Conservation (phyloP, 2,113 vertebrate genomes). For the Phrynocephalus versicolor region DNA sequence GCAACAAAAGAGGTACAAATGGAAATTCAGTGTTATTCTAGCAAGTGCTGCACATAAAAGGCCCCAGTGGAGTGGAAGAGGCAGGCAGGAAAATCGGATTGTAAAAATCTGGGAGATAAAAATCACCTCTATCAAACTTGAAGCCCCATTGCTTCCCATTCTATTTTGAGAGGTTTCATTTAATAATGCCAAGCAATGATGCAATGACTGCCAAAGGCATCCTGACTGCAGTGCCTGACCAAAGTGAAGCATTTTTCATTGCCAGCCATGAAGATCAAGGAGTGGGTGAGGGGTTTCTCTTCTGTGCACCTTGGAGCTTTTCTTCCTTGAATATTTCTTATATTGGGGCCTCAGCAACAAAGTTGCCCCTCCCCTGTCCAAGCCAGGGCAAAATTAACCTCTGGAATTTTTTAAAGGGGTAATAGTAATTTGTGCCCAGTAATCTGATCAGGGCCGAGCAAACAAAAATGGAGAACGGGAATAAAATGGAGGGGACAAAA, state of each 20-base stretch:
- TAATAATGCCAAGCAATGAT: constrained; percentile 60
- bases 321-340: not conserved
- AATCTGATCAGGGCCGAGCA: not conserved
- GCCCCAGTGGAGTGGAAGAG: constrained; percentile 49
- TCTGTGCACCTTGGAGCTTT: constrained; percentile 29
- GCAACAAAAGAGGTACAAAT: constrained; percentile 58
- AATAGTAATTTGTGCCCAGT: not conserved
- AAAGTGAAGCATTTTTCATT: constrained; percentile 47
- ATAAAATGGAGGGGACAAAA: not conserved
- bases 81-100: constrained; percentile 53
- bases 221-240: constrained; percentile 22
- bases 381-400: not conserved
- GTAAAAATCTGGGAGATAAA: constrained; percentile 62
- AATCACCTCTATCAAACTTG: constrained; percentile 55
- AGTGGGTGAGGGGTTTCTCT: not conserved
- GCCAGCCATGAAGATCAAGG: constrained; percentile 28
- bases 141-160: constrained; percentile 60
- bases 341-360: not conserved
- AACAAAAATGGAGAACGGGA: not conserved
- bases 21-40: constrained; percentile 49
- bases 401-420: not conserved
- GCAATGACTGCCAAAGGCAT: constrained; percentile 41
- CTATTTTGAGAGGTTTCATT: constrained; percentile 58
- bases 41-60: constrained; percentile 48
- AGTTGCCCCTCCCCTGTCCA: not conserved